Evolutionary conservation across 2,888 invertebrate genomes (phyloP).

Genomic region (Torymus texanus): DNA sequence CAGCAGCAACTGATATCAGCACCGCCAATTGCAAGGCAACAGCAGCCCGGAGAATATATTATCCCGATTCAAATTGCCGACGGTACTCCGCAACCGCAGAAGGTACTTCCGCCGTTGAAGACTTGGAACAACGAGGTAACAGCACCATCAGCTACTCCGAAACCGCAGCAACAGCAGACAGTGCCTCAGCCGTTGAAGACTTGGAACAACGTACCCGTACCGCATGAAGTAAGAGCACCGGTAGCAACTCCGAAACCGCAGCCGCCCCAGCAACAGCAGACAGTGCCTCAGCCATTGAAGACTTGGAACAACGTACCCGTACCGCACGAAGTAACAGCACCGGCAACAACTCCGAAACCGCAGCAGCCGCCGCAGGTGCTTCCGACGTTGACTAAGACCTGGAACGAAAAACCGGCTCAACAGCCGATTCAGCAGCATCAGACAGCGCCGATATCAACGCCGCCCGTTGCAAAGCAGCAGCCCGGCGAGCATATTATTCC

Average conservation of each 20-base stretch:
- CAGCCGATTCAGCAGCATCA: neutral
- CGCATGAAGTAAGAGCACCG: neutral
- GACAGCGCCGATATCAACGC: neutral
- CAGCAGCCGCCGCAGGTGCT: too few relatives aligned
- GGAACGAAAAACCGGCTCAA: neutral
- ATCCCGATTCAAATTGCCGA: too few relatives aligned
- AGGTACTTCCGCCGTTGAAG: constrained; percentile 5
- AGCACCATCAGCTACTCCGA: too few relatives aligned
- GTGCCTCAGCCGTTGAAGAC: constrained; percentile 4
- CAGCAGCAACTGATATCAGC: too few relatives aligned
- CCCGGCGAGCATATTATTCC: neutral
- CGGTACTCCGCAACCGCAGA: neutral
- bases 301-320: neutral
- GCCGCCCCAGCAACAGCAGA: constrained; percentile 54
- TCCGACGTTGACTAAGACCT: too few relatives aligned
- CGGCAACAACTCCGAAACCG: too few relatives aligned
- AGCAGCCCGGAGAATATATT: too few relatives aligned
- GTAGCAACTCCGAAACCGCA: too few relatives aligned
- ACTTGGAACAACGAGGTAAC: neutral
- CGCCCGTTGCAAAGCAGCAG: neutral
- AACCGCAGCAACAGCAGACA: constrained; percentile 13
- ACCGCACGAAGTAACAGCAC: neutral
- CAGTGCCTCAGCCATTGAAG: constrained; percentile 14
- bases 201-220: neutral
- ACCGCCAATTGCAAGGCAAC: too few relatives aligned